Base-by-base conservation (phyloP, 2,888 invertebrate species). In the Mimachlamys varia region DNA sequence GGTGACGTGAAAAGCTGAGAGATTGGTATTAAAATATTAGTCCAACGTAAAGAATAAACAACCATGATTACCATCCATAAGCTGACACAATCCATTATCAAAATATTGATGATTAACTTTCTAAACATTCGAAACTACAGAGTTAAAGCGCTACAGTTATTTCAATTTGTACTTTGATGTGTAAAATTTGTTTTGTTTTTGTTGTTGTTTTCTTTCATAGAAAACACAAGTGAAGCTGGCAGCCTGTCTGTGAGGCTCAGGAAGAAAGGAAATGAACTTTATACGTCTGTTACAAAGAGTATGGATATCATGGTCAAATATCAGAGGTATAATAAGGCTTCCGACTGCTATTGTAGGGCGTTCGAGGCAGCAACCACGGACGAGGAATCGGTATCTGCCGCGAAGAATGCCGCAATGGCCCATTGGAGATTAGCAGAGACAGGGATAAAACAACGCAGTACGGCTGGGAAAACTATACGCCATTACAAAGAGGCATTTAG, bases 401-500 rank as follows among this genome's bases (percentile, higher is more conserved):
- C 89, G 4, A 93, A 93, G 76, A 93, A 93, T 87, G n/a, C 90
- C 5, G 92, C 88, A 15, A 88, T 90, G 58, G 62, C 90, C 55
- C 49, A 88, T 0, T 91, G 90, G 90, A 91, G 90, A 33, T 76
- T 93, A 17, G 93, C 89, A 17, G 44, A 88, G 19, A 55, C 91
- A 0, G 55, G 50, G 17, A 87, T 53, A n/a, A 22, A 17, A 89
- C 27, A 7, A n/a, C n/a, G 87, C 2, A 90, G 88, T 33, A 90
- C 58, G 76, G 19, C 76, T 4, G 44, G 58, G 2, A 12, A n/a
- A 17, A 27, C 91, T 12, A 53, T 58, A 17, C 89, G 88, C 55
- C 87, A 90, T 50, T 92, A 88, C 49, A 91, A 92, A 87, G 91
- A 92, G 50, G 91, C 92, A 27, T 88, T 92, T 19, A 90, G 89